phyloP scores from a whole-genome alignment of 2,797 vertebrate genomes.

The Poeciliopsis paucimaculata region DNA sequence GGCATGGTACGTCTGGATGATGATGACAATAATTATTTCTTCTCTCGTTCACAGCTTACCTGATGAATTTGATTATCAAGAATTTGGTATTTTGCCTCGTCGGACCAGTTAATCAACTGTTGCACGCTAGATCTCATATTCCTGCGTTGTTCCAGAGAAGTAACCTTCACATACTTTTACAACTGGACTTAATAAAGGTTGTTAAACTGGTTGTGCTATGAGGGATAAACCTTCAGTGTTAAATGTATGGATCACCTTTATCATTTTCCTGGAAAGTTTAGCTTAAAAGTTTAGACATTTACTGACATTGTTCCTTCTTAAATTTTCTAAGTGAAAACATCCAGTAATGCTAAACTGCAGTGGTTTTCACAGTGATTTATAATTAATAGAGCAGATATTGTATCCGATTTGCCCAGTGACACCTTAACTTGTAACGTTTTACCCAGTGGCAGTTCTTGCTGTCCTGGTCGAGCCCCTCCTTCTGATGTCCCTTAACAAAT shows the following conservation, averaged over 20 bases:
- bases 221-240: neutral
- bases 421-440: neutral
- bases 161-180: neutral
- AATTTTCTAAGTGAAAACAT: neutral
- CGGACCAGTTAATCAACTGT: neutral
- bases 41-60: neutral
- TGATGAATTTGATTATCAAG: neutral
- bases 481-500: neutral
- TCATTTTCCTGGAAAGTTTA: neutral
- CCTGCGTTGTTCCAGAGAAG: neutral
- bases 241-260: neutral
- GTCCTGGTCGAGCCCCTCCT: neutral
- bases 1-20: constrained; percentile 89
- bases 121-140: neutral
- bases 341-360: neutral
- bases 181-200: neutral
- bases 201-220: neutral
- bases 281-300: neutral
- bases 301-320: neutral
- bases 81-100: neutral
- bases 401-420: neutral
- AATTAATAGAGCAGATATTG: neutral
- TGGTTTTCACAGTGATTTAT: neutral
- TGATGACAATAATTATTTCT: neutral
- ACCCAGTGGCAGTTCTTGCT: neutral